Conservation (phyloP, 2,888 invertebrate genomes). For the Drosophila kokeensis region DNA sequence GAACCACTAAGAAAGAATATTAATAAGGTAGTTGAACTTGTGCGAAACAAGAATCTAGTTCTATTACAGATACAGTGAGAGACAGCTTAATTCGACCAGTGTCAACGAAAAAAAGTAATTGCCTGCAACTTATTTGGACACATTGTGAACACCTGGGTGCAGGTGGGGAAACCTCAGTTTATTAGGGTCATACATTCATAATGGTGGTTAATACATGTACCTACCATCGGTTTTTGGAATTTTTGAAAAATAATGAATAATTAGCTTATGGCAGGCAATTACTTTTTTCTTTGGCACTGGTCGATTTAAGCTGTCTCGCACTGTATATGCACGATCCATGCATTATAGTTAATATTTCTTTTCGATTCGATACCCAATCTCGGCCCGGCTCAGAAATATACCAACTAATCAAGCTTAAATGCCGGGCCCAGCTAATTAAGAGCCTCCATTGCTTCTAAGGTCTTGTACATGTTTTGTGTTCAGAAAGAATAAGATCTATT, state of each 20-base stretch:
- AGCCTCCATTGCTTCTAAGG: conserved; percentile 13
- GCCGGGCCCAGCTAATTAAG: conserved; percentile 47
- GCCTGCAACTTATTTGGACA: too few relatives aligned
- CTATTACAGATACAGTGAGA: neutral
- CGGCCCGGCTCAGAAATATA: neutral
- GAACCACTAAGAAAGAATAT: neutral
- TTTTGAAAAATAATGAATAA: too few relatives aligned
- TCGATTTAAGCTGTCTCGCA: too few relatives aligned
- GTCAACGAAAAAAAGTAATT: too few relatives aligned
- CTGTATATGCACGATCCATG: neutral
- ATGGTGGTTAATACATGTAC: too few relatives aligned
- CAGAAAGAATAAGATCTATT: conserved; percentile 27
- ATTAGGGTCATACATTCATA: too few relatives aligned
- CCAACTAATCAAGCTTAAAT: conserved; percentile 28
- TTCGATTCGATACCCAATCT: neutral
- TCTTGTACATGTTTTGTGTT: conserved; percentile 32
- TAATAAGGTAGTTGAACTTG: neutral
- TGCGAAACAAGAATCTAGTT: neutral
- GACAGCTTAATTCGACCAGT: too few relatives aligned
- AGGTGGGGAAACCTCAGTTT: too few relatives aligned
- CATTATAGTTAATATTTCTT: neutral
- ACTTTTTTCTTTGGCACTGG: too few relatives aligned
- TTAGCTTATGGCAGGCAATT: too few relatives aligned
- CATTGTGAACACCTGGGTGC: too few relatives aligned
- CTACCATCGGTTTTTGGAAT: too few relatives aligned